phyloP scores from a whole-genome alignment of 2,113 vertebrate genomes.

The Etheostoma cragini region DNA sequence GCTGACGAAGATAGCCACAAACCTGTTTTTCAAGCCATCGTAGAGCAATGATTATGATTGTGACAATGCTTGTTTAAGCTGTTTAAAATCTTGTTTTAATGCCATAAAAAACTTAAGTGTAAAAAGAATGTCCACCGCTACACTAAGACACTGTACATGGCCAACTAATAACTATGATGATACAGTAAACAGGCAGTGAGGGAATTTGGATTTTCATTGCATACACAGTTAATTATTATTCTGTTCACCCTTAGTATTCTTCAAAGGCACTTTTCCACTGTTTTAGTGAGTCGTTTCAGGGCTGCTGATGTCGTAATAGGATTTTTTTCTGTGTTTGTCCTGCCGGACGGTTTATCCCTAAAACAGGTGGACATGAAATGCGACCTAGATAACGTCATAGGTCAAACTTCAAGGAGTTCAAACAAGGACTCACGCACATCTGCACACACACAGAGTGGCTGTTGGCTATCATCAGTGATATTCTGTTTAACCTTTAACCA shows the following conservation, averaged over 20 bases:
- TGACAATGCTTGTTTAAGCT: no score
- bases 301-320: conserved; percentile 32
- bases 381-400: conserved; percentile 40
- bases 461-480: conserved; percentile 22
- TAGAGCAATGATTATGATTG: no score
- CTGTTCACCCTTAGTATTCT: conserved; percentile 31
- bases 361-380: conserved; percentile 18
- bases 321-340: conserved; percentile 30
- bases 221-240: conserved; percentile 44
- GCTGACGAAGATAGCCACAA: accelerated
- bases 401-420: conserved; percentile 30
- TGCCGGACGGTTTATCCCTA: conserved; percentile 4
- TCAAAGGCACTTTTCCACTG: conserved; percentile 36
- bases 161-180: background rate
- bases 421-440: background rate
- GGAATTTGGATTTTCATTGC: background rate
- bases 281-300: conserved; percentile 5
- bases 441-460: background rate
- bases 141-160: background rate
- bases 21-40: conserved; percentile 1
- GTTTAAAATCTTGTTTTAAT: background rate
- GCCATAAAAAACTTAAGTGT: background rate
- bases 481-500: conserved; percentile 66
- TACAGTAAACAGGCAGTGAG: background rate
- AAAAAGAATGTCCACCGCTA: background rate